A percentile compares a stretch with the other conserved stretches of the same genome.
These are phyloP conservation scores for Hirudo medicinalis DNA, from an alignment of 1,140 invertebrate genomes.

Conservation along the genomic window DNA sequence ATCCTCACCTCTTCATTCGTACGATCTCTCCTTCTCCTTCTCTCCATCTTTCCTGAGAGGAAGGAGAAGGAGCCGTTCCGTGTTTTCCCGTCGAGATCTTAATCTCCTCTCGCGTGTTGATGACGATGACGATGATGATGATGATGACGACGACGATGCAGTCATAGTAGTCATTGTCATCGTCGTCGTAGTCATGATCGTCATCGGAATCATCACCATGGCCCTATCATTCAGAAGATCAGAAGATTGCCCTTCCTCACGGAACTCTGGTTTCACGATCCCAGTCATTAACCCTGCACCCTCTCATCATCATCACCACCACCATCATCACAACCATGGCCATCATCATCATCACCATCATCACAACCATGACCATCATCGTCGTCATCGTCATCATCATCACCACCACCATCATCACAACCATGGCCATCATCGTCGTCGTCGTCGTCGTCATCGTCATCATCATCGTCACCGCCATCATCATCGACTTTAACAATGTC, in stretches of 20 bases:
- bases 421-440: not conserved
- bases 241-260: not conserved
- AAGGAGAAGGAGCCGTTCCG: too few species aligned
- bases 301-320: constrained; percentile 3
- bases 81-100: too few species aligned
- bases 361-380: not conserved
- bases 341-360: not conserved
- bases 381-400: not conserved
- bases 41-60: too few species aligned
- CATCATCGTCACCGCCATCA: not conserved
- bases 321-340: not conserved
- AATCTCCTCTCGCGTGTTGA: too few species aligned
- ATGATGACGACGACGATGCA: too few species aligned
- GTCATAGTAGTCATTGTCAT: too few species aligned
- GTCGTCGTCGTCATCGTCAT: not conserved
- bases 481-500: not conserved
- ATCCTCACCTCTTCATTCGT: too few species aligned
- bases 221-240: not conserved
- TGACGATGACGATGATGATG: too few species aligned
- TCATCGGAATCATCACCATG: not conserved
- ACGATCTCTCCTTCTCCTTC: too few species aligned
- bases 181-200: too few species aligned
- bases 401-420: not conserved
- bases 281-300: not conserved
- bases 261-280: not conserved